Base-by-base conservation (phyloP, 1,140 invertebrate genomes). In the Zaprionus kolodkinae region DNA sequence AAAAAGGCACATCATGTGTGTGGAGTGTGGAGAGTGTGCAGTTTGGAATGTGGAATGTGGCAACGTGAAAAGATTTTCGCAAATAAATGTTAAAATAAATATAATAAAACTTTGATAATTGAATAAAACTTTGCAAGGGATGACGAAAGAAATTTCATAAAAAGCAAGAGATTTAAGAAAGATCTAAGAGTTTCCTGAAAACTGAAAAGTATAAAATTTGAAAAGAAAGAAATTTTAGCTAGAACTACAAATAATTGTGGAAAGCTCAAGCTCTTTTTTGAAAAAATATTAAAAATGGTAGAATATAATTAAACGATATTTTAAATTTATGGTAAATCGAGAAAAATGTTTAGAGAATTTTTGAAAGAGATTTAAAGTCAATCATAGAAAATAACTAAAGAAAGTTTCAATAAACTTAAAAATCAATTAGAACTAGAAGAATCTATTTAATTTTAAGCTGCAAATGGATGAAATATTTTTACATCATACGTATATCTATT, bases 51-150 rank as follows among this genome's bases (percentile, higher is more conserved):
- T 15, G 40, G 40, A 45, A 45, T 45, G 40, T 45, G 40, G 40
- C 17, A 50, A 50, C 45, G 33, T 35, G 33, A 35, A 33, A 33
- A 9, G 33, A 6, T 35, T 43, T 57, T 61, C 33, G 33, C 13
- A 15, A 61, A 61, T 60, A 57, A 57, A 67, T 57, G 27, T 30
- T 50, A 50, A 48, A 59, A 68, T 59, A 59, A 50, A 61, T 69
- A 33, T 61, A 69, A 66, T 56, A 30, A 50, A 50, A 25, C n/a
- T 33, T n/a, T 30, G 21, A 45, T 38, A 30, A 33, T 65, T 65
- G 10, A 40, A 40, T 52, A 33, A 55, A 45, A 27, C 2, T 13
- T 2, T 45, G 45, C 45, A 25, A 50, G 45, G 45, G 45, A 50
- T 30, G 15, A 54, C 25, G 57, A 59, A 59, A 27, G 27, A 35